phyloP scores from a whole-genome alignment of 2,888 invertebrate species.

The Hydraecia micacea region DNA sequence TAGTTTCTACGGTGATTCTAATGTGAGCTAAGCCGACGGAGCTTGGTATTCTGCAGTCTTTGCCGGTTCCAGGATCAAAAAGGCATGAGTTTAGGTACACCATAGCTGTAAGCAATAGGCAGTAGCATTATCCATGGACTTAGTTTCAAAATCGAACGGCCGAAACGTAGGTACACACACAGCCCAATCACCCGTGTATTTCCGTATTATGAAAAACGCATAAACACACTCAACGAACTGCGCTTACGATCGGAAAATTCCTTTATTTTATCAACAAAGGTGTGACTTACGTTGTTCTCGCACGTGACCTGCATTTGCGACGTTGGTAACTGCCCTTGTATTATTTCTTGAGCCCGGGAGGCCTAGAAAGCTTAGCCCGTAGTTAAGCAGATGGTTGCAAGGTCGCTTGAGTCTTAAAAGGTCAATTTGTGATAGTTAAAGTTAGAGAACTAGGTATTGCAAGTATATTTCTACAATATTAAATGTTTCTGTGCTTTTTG shows the following conservation, averaged over 20 bases:
- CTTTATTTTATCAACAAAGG: slow-evolving; percentile 50
- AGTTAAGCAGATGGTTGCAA: slow-evolving; percentile 27
- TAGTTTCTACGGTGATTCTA: background rate
- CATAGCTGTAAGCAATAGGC: background rate
- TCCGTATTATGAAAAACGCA: slow-evolving; percentile 24
- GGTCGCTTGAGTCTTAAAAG: slow-evolving; percentile 27
- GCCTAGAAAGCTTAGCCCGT: slow-evolving; percentile 24
- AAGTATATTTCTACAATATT: background rate
- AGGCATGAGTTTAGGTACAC: background rate
- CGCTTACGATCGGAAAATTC: slow-evolving; percentile 61
- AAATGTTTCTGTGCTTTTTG: background rate
- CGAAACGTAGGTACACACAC: background rate
- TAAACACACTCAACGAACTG: slow-evolving; percentile 27
- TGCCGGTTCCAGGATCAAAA: background rate
- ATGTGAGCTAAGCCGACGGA: background rate
- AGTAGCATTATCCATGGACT: background rate
- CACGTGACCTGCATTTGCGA: slow-evolving; percentile 31
- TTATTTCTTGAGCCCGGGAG: slow-evolving; percentile 31
- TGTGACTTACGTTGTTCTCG: slow-evolving; percentile 28
- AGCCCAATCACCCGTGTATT: slow-evolving; percentile 32
- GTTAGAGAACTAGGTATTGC: slow-evolving; percentile 7
- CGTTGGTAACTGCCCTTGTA: slow-evolving; percentile 38
- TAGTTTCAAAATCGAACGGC: background rate
- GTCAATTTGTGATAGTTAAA: slow-evolving; percentile 21
- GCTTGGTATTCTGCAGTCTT: too few species aligned